Evolutionary conservation across 2,113 vertebrate genomes (phyloP).

Genomic region (Chionodraco myersi): DNA sequence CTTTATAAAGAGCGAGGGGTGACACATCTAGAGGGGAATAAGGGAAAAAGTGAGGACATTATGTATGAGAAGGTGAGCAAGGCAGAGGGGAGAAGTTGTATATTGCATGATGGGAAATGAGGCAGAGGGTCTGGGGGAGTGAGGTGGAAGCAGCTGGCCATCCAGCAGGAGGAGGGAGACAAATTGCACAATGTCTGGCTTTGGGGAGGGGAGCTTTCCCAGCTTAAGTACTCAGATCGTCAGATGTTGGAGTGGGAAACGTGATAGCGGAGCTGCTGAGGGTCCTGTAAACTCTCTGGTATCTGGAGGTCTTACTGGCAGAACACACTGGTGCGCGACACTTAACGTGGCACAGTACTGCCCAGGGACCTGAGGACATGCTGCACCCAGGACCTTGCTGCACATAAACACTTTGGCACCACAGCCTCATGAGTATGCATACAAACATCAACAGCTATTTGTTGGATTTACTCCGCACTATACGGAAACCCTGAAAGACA

Average conservation of each 20-base stretch:
- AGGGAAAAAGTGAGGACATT: slow-evolving; percentile 1
- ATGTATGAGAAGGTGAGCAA: slow-evolving; percentile 18
- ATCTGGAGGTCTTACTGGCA: slow-evolving; percentile 62
- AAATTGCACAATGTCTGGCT: slow-evolving; percentile 64
- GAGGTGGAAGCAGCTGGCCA: slow-evolving; percentile 71
- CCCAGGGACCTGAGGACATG: slow-evolving; percentile 8
- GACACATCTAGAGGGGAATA: slow-evolving; percentile 22
- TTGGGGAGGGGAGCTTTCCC: slow-evolving; percentile 44
- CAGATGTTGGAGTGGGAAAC: slow-evolving; percentile 58
- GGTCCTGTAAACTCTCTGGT: slow-evolving; percentile 64
- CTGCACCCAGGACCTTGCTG: not conserved
- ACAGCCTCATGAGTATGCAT: not conserved
- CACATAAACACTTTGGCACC: not conserved
- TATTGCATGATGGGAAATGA: slow-evolving; percentile 35
- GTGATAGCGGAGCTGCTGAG: slow-evolving; percentile 41
- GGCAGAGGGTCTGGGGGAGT: not conserved
- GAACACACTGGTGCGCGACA: slow-evolving; percentile 48
- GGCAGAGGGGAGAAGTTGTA: not conserved
- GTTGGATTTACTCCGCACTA: not conserved
- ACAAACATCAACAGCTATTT: slow-evolving; percentile 3
- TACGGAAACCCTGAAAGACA: not conserved
- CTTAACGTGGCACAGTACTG: slow-evolving; percentile 28
- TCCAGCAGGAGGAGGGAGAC: slow-evolving; percentile 60
- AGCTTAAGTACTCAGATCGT: slow-evolving; percentile 51
- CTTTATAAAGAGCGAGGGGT: slow-evolving; percentile 12